Conservation (phyloP, 2,797 vertebrate species). For the Anolis apletophallus region DNA sequence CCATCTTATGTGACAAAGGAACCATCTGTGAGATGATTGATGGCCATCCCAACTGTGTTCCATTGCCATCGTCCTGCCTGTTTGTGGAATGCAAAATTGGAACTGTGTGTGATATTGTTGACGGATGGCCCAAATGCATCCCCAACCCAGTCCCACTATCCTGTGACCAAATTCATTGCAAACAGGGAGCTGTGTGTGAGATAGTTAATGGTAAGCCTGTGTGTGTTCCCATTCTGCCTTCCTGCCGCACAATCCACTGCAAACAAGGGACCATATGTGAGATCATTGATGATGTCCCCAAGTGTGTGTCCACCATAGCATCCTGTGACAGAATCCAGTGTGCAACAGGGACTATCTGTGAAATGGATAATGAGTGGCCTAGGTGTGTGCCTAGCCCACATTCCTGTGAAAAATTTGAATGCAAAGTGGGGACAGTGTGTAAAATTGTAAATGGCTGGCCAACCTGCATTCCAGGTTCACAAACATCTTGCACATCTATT, state of each 20-base stretch:
- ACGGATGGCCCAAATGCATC: constrained; percentile 21
- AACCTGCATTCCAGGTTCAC: neutral
- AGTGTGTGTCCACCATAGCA: neutral
- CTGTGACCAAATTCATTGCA: constrained; percentile 12
- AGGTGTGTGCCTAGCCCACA: neutral
- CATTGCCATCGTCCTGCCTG: neutral
- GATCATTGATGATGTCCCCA: neutral
- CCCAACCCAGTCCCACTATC: neutral
- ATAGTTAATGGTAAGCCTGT: neutral
- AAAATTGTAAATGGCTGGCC: constrained; percentile 8
- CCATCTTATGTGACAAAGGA: constrained; percentile 14
- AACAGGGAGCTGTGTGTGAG: constrained; percentile 1
- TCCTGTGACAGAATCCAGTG: constrained; percentile 31
- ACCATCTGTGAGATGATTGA: neutral
- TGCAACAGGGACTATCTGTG: neutral
- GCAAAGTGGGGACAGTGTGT: neutral
- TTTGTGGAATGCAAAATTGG: constrained; percentile 3
- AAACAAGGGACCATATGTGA: constrained; percentile 23
- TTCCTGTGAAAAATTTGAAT: constrained; percentile 8
- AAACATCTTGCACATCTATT: constrained; percentile 3
- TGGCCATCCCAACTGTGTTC: constrained; percentile 2
- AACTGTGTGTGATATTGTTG: neutral
- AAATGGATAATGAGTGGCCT: neutral
- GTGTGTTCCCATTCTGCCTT: constrained; percentile 1
- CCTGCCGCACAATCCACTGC: constrained; percentile 8